These are phyloP conservation scores for Mythimna impura DNA, from an alignment of 2,888 invertebrate genomes.

Conservation along the genomic window DNA sequence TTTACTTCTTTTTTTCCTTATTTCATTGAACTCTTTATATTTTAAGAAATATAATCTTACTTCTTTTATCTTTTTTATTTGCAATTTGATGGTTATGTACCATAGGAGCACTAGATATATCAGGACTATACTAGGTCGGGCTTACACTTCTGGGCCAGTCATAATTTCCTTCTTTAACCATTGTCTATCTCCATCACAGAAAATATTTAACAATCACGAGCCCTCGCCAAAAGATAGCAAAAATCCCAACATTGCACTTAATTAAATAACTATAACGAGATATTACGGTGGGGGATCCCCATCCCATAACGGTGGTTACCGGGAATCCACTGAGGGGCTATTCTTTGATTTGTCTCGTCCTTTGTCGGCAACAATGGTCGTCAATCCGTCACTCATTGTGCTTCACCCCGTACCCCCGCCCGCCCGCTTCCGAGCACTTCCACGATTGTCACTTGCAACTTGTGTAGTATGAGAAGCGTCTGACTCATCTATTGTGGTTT, in stretches of 20 bases:
- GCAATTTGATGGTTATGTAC: not conserved
- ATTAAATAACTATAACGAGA: conserved; percentile 66
- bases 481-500: conserved; percentile 64
- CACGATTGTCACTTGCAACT: conserved; percentile 67
- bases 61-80: not conserved
- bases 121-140: not conserved
- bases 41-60: conserved; percentile 1
- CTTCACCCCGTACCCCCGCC: conserved; percentile 41
- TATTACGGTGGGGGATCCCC: conserved; percentile 66
- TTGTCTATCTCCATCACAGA: conserved; percentile 13
- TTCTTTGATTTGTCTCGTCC: conserved; percentile 79
- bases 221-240: conserved; percentile 21
- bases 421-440: conserved; percentile 67
- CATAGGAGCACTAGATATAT: not conserved
- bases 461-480: conserved; percentile 58
- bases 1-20: conserved; percentile 17
- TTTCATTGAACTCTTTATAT: conserved; percentile 3
- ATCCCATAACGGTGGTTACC: conserved; percentile 39
- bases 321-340: conserved; percentile 62
- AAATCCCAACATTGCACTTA: conserved; percentile 59
- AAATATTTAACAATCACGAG: conserved; percentile 10
- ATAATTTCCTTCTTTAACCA: not conserved
- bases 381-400: conserved; percentile 79
- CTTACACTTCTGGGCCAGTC: not conserved
- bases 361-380: conserved; percentile 74